phyloP scores from a whole-genome alignment of 2,888 invertebrate species.

The Pseudococcus viburni region DNA sequence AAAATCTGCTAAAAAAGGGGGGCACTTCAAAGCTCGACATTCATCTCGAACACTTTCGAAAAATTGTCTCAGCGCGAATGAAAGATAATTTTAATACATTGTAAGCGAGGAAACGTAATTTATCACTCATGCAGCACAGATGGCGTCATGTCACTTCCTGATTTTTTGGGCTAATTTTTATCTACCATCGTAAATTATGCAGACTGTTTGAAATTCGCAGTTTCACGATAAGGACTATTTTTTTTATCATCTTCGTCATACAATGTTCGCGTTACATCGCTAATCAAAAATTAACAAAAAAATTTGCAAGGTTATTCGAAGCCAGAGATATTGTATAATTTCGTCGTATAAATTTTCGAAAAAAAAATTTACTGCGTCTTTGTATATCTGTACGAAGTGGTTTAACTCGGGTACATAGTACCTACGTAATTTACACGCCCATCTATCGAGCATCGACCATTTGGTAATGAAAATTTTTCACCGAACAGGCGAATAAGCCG shows the following conservation, averaged over 20 bases:
- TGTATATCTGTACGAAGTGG: background rate
- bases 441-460: slow-evolving; percentile 1
- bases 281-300: slow-evolving; percentile 15
- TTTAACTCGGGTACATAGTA: background rate
- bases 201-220: slow-evolving; percentile 14
- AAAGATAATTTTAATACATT: background rate
- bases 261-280: slow-evolving; percentile 24
- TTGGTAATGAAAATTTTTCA: slow-evolving; percentile 15
- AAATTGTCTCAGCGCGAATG: no score
- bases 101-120: background rate
- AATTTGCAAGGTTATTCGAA: slow-evolving; percentile 30
- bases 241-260: background rate
- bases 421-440: slow-evolving; percentile 31
- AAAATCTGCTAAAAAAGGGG: no score
- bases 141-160: background rate
- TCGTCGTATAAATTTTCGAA: background rate
- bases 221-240: slow-evolving; percentile 1
- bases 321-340: background rate
- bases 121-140: background rate
- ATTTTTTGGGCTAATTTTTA: slow-evolving; percentile 20
- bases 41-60: background rate
- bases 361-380: slow-evolving; percentile 40
- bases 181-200: slow-evolving; percentile 28
- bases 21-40: no score
- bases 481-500: background rate